A percentile compares a stretch with the other conserved stretches of the same genome.
Conservation (phyloP, 1,140 invertebrate species). For the Pseudachorutes palmiensis region DNA sequence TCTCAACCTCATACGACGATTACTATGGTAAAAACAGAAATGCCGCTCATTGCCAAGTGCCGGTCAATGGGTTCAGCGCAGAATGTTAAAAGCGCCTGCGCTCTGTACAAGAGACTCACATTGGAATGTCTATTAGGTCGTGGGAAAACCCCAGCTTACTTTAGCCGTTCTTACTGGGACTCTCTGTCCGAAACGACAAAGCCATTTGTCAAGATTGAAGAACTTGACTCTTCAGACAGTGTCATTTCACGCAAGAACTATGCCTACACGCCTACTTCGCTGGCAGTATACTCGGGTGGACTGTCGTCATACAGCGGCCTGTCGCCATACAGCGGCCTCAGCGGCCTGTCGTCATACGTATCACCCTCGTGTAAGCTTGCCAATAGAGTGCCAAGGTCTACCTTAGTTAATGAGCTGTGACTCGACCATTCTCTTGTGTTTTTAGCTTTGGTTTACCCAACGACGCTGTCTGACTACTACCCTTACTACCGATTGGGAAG, state of each 20-base stretch:
- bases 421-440: not conserved
- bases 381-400: too few relatives aligned
- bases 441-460: constrained; percentile 3
- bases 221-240: constrained; percentile 4
- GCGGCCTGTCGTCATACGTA: not conserved
- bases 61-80: not conserved
- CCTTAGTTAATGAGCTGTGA: too few relatives aligned
- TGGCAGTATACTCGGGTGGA: not conserved
- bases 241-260: constrained; percentile 9
- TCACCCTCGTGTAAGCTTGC: constrained; percentile 8
- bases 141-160: not conserved
- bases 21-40: not conserved
- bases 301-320: too few relatives aligned
- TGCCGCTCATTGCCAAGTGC: too few relatives aligned
- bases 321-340: too few relatives aligned
- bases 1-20: not conserved
- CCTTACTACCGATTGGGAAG: not conserved
- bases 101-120: too few relatives aligned
- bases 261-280: not conserved
- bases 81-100: too few relatives aligned
- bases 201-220: constrained; percentile 1
- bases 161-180: not conserved
- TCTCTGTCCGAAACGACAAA: not conserved
- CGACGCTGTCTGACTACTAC: constrained; percentile 8
- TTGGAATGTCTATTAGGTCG: not conserved